Conservation (phyloP, 2,797 vertebrate species). For the Leptoclinus maculatus region DNA sequence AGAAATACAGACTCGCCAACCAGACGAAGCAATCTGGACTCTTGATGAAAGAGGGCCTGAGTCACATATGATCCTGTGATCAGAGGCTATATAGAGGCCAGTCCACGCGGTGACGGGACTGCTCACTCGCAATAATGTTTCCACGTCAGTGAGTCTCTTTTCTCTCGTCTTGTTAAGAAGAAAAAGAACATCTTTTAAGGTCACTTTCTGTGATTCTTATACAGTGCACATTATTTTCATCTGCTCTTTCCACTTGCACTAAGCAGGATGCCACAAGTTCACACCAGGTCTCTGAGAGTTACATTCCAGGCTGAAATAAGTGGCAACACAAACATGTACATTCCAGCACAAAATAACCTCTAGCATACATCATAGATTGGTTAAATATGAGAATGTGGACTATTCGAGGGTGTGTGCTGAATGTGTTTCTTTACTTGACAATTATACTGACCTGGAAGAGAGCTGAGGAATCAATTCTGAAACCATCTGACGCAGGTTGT, state of each 20-base stretch:
- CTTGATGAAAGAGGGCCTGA: slow-evolving; percentile 22
- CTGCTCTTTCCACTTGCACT: neutral
- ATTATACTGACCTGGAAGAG: slow-evolving; percentile 90
- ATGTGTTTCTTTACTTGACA: slow-evolving; percentile 3
- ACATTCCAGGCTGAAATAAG: neutral
- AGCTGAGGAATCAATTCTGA: slow-evolving; percentile 92
- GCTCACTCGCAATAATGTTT: slow-evolving; percentile 16
- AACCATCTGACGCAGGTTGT: slow-evolving; percentile 96
- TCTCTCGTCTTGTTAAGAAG: slow-evolving; percentile 16
- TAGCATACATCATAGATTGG: neutral
- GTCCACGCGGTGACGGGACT: neutral
- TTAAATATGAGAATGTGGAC: neutral
- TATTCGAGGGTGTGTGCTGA: neutral
- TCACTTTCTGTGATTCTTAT: slow-evolving; percentile 1
- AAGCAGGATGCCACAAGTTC: neutral
- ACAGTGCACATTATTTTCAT: neutral
- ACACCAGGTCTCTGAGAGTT: slow-evolving; percentile 8
- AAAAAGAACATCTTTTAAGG: neutral
- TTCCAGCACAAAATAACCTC: neutral
- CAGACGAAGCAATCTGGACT: slow-evolving; percentile 19
- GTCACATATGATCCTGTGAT: slow-evolving; percentile 25
- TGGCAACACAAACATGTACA: neutral
- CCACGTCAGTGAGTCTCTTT: slow-evolving; percentile 10
- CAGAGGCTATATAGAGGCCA: slow-evolving; percentile 8
- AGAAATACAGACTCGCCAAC: slow-evolving; percentile 18